These are phyloP conservation scores for Donacobius atricapilla DNA, from an alignment of 2,113 vertebrate species.

Conservation along the genomic window DNA sequence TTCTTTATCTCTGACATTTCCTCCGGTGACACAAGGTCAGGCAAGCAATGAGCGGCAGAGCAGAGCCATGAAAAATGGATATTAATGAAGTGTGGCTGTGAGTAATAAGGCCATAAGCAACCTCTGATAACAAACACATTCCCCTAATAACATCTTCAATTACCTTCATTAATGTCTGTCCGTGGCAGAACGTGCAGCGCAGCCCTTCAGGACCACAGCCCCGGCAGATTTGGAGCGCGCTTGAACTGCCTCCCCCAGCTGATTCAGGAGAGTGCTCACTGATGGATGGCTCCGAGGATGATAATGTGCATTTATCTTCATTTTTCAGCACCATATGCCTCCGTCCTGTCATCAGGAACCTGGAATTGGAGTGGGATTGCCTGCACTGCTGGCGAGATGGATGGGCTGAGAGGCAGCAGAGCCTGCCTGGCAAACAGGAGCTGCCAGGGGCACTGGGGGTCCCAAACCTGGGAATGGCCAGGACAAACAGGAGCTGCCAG, in stretches of 20 bases:
- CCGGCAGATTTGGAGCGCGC: neutral
- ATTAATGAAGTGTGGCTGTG: slow-evolving; percentile 80
- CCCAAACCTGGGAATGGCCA: neutral
- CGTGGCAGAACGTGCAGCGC: slow-evolving; percentile 39
- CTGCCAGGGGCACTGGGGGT: neutral
- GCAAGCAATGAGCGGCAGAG: slow-evolving; percentile 52
- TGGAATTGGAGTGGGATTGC: neutral
- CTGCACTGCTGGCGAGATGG: neutral
- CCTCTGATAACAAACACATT: slow-evolving; percentile 80
- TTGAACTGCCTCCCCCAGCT: neutral
- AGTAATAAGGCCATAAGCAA: slow-evolving; percentile 75
- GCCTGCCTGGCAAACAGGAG: neutral
- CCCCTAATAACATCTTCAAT: slow-evolving; percentile 83
- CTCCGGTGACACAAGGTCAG: slow-evolving; percentile 76
- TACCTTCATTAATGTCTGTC: slow-evolving; percentile 76
- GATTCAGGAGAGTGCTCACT: neutral
- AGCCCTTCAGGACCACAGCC: slow-evolving; percentile 13
- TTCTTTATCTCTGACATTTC: slow-evolving; percentile 73
- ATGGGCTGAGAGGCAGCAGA: neutral
- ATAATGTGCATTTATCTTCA: neutral
- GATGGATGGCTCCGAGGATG: neutral
- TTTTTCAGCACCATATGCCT: neutral
- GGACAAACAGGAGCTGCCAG: neutral
- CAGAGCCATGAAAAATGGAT: slow-evolving; percentile 72
- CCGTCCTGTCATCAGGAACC: neutral